Conservation (phyloP, 2,888 invertebrate species). For the Desoria tigrina region DNA sequence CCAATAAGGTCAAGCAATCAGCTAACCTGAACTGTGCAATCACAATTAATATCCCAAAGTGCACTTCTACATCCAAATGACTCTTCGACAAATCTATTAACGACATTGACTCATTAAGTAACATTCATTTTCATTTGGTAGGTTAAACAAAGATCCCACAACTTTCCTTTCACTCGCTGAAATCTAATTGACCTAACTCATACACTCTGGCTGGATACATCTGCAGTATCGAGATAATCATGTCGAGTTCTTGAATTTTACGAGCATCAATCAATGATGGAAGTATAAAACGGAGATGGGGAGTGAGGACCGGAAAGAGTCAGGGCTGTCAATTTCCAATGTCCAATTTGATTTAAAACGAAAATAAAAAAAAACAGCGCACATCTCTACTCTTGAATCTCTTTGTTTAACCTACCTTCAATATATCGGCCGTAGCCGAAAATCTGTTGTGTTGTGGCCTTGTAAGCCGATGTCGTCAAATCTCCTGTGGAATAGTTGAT, state of each 20-base stretch:
- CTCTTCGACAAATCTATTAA: no score
- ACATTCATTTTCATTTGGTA: conserved; percentile 21
- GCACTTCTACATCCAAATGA: no score
- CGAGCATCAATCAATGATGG: no score
- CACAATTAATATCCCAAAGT: no score
- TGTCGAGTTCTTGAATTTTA: no score
- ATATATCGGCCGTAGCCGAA: conserved; percentile 50
- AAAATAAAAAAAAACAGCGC: neutral
- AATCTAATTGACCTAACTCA: no score
- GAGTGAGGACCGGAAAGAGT: conserved; percentile 16
- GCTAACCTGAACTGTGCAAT: no score
- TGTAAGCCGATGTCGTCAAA: conserved; percentile 36
- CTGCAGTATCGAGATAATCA: no score
- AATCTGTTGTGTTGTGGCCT: conserved; percentile 49
- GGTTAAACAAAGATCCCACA: conserved; percentile 49
- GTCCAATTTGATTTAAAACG: conserved; percentile 9
- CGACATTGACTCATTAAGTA: no score
- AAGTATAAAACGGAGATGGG: conserved; percentile 30
- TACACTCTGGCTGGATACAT: no score
- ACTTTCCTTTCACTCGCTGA: no score
- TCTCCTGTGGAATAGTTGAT: neutral
- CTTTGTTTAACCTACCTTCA: conserved; percentile 47
- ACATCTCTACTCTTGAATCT: conserved; percentile 18
- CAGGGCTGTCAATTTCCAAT: neutral
- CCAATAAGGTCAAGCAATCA: no score